Conservation (phyloP, 2,888 invertebrate species). For the Andrena dorsata region DNA sequence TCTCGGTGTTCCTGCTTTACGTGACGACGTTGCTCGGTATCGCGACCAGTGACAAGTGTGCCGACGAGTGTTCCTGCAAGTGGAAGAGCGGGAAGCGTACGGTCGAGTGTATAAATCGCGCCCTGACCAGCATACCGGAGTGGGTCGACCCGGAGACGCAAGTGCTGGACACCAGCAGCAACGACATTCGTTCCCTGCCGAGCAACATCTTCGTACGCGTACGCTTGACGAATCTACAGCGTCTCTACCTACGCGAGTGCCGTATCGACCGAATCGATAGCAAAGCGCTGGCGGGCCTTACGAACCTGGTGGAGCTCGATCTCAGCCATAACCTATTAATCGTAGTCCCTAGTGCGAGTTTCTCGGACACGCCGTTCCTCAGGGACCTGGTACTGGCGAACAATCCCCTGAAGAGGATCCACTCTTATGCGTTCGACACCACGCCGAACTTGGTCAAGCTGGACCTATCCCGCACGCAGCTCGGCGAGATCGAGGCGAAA, state of each 20-base stretch:
- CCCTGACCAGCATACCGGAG: constrained; percentile 93
- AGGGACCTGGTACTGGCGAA: constrained; percentile 92
- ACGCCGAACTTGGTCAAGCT: constrained; percentile 92
- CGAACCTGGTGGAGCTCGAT: constrained; percentile 96
- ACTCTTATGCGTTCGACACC: constrained; percentile 90
- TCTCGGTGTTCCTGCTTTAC: constrained; percentile 61
- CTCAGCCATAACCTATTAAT: constrained; percentile 93
- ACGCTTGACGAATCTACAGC: constrained; percentile 94
- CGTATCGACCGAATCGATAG: constrained; percentile 94
- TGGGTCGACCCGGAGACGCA: constrained; percentile 95
- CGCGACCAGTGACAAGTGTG: constrained; percentile 81
- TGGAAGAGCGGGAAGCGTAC: constrained; percentile 98
- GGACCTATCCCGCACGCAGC: constrained; percentile 93
- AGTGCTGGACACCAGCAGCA: constrained; percentile 95
- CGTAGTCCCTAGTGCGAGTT: constrained; percentile 92
- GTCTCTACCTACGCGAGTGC: constrained; percentile 93
- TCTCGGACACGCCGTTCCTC: constrained; percentile 92
- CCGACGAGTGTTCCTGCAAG: constrained; percentile 91
- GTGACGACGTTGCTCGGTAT: constrained; percentile 68
- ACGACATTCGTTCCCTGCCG: constrained; percentile 93
- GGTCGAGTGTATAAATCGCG: constrained; percentile 94
- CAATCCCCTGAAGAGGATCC: constrained; percentile 93
- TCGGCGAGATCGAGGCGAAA: constrained; percentile 91
- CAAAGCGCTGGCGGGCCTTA: constrained; percentile 93
- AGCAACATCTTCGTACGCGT: constrained; percentile 93